Base-by-base conservation (phyloP, 1,140 invertebrate species). In the Philotrypesis tridentata region DNA sequence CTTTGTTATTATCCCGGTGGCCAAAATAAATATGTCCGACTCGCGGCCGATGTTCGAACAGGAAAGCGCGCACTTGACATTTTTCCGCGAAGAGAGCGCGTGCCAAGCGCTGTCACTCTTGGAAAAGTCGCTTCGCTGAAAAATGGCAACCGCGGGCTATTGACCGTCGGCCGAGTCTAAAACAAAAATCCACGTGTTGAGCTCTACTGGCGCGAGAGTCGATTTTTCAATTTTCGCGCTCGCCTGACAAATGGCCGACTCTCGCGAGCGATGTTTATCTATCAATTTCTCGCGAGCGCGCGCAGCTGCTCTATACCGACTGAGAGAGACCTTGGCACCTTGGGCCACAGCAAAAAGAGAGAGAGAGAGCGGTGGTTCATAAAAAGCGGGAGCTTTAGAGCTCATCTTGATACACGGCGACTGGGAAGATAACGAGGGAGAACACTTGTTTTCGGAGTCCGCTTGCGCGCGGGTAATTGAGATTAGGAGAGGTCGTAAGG, bases 281-380 rank as follows among this genome's bases (percentile, higher is more conserved):
- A 80, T 80, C 79, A 74, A 73, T 80, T 80, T 68, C 43, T 33
- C 27, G 14, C 23, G 17, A n/a, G n/a, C n/a, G n/a, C n/a, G 37
- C 23, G 60, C 8, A 43, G 78, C 21, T 65, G 55, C n/a, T n/a
- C n/a, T 68, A 33, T 14, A 33, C 29, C n/a, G n/a, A n/a, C n/a
- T n/a, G 17, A n/a, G 68, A 14, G 27, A 40, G 73, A 82, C 73
- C 73, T 76, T 82, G 80, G 71, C 73, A 76, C 67, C 67, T 71
- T 9, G 33, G 9, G 29, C 21, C 40, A 27, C 11, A 27, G 25
- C 27, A 11, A 2, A 25, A n/a, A n/a, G n/a, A n/a, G n/a, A n/a
- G n/a, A n/a, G n/a, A n/a, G n/a, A 0, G 27, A 4, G 70, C 25
- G 40, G 9, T 27, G 23, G 14, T 6, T 21, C 17, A n/a, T 61